Percentiles rank a stretch among this genome's conserved stretches.
phyloP scores from a whole-genome alignment of 2,888 invertebrate species.

The Nomada goodeniana region DNA sequence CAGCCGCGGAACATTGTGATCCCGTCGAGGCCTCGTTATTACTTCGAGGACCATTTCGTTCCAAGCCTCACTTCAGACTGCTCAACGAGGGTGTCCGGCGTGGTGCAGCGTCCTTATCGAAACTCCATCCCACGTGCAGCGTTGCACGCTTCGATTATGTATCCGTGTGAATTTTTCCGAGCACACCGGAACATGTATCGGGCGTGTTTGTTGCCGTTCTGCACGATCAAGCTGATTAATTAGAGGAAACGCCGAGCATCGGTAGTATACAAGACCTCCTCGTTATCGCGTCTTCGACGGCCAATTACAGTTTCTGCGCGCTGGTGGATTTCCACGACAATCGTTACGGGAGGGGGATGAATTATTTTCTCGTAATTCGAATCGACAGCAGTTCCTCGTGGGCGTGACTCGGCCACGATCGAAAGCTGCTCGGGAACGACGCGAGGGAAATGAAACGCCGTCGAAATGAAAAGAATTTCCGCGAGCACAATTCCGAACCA shows the following conservation, averaged over 20 bases:
- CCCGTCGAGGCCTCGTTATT: conserved; percentile 41
- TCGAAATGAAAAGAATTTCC: conserved; percentile 9
- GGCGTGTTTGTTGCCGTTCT: not conserved
- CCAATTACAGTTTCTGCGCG: not conserved
- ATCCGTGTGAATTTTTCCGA: not conserved
- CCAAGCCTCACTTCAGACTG: conserved; percentile 23
- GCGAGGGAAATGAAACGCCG: not conserved
- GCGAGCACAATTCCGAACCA: conserved; percentile 1
- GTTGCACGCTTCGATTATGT: not conserved
- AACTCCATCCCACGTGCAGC: not conserved
- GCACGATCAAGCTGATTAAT: conserved; percentile 31
- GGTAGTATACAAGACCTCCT: not conserved
- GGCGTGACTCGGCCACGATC: not conserved
- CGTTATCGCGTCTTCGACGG: not conserved
- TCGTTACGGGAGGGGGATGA: too few species aligned
- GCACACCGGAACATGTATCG: not conserved
- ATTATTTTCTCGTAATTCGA: not conserved
- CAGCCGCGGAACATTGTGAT: conserved; percentile 25
- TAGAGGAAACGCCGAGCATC: not conserved
- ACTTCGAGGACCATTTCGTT: conserved; percentile 45
- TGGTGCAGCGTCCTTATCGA: not conserved
- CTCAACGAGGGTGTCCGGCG: conserved; percentile 4
- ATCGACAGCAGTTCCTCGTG: not conserved
- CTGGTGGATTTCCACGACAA: too few species aligned
- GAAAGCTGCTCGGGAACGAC: not conserved